Conservation (phyloP, 1,140 invertebrate species). For the Hypsibius dujardini region DNA sequence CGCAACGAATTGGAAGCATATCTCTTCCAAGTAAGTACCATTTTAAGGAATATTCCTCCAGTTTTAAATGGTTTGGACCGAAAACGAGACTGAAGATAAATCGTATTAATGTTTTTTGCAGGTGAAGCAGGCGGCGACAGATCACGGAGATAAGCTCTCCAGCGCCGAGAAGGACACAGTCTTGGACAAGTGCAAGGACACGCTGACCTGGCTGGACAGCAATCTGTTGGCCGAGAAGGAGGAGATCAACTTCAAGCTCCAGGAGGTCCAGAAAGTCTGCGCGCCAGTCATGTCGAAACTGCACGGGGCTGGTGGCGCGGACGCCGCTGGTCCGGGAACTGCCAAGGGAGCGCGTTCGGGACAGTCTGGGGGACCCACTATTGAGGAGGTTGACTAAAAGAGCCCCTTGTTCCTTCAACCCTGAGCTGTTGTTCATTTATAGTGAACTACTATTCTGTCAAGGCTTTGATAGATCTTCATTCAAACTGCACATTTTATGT, state of each 20-base stretch:
- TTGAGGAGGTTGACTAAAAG: conserved; percentile 30
- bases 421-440: no score
- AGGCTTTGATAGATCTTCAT: no score
- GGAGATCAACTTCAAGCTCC: conserved; percentile 33
- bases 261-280: conserved; percentile 30
- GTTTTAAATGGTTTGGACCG: no score
- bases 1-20: conserved; percentile 29
- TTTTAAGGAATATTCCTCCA: no score
- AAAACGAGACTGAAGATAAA: no score
- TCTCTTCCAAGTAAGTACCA: conserved; percentile 25
- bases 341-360: neutral
- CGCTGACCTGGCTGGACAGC: conserved; percentile 34
- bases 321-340: conserved; percentile 25
- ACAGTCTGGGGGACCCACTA: conserved; percentile 23
- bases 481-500: no score
- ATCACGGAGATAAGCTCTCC: conserved; percentile 37
- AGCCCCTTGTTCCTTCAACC: no score
- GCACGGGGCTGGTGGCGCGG: conserved; percentile 23
- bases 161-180: conserved; percentile 44
- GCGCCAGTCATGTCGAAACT: conserved; percentile 29
- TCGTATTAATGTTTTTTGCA: no score
- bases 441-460: no score
- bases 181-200: conserved; percentile 34
- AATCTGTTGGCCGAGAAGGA: conserved; percentile 35
- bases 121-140: conserved; percentile 25